Percentiles rank a stretch among this genome's conserved stretches.
phyloP scores from a whole-genome alignment of 2,797 vertebrate species.

The Oceanodroma leucorhoa region DNA sequence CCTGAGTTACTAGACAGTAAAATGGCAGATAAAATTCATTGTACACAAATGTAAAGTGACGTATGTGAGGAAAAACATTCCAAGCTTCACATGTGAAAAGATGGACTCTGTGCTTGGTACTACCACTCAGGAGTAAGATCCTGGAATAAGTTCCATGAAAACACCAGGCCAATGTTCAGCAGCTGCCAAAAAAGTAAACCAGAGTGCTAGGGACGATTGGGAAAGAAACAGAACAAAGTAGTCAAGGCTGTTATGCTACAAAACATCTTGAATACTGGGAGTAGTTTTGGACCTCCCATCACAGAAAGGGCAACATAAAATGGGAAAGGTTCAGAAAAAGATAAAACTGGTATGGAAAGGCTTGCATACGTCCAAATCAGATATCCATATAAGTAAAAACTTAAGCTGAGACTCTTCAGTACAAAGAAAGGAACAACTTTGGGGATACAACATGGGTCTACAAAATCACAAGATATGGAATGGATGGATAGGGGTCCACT shows the following conservation, averaged over 20 bases:
- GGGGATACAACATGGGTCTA: not conserved
- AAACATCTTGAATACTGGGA: not conserved
- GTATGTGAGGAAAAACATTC: accelerated
- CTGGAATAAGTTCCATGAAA: not conserved
- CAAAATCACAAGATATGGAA: not conserved
- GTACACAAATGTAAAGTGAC: not conserved
- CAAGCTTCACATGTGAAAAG: not conserved
- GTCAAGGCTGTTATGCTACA: accelerated
- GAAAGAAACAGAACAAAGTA: not conserved
- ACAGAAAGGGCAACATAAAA: not conserved
- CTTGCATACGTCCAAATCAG: not conserved
- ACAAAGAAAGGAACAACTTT: not conserved
- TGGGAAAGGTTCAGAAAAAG: not conserved
- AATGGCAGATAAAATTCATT: not conserved
- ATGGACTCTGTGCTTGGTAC: not conserved
- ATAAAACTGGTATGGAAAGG: not conserved
- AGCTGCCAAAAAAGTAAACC: not conserved
- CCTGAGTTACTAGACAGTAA: not conserved
- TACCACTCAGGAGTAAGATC: not conserved
- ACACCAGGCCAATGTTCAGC: not conserved
- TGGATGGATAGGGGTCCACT: not conserved
- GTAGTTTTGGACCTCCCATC: not conserved
- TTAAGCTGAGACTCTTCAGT: not conserved
- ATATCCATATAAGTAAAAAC: not conserved
- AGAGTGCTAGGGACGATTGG: not conserved